Evolutionary conservation across 2,113 vertebrate genomes (phyloP), one percentile per base, ranked within the genome.

Genomic region (Podarcis raffonei): DNA sequence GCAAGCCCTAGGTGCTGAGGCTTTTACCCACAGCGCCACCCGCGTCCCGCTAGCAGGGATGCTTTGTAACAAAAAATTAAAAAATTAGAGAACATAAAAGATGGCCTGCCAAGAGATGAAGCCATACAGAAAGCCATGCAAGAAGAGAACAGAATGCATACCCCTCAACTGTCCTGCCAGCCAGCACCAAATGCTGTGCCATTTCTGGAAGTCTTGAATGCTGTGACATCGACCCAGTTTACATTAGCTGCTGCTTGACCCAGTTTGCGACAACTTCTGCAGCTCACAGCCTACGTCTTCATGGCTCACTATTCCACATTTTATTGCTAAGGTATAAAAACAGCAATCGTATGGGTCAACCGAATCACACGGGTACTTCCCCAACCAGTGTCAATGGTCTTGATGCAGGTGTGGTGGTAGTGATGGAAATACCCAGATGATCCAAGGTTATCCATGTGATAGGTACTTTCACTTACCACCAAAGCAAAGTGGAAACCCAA

Each of bases 21-120:
- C n/a, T n/a, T n/a, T n/a, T n/a, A n/a, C n/a, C n/a, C n/a, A n/a
- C n/a, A n/a, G n/a, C n/a, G n/a, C n/a, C n/a, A n/a, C n/a, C n/a
- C n/a, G n/a, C n/a, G n/a, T n/a, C n/a, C n/a, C n/a, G 92, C 65
- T 82, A 94, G 81, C 88, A 23, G 89, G 37, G 91, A 27, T 0
- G 0, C 92, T 95, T 80, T 92, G 12, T 88, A 93, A 95, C 68
- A 53, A 20, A 0, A 0, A 71, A 74, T 2, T 92, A 94, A 84
- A 87, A 94, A 94, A 93, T 48, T 87, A 1, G 11, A 84, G 75
- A 89, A 25, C 42, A 57, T 6, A 48, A 77, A 86, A 42, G 87
- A 94, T 1, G 6, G 87, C 92, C 89, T 90, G 76, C 39, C 69
- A 92, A 90, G 89, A 87, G 87, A 85, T 84, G 18, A 91, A 91